Evolutionary conservation across 2,888 invertebrate species (phyloP).

Genomic region (Cheilosia variabilis): DNA sequence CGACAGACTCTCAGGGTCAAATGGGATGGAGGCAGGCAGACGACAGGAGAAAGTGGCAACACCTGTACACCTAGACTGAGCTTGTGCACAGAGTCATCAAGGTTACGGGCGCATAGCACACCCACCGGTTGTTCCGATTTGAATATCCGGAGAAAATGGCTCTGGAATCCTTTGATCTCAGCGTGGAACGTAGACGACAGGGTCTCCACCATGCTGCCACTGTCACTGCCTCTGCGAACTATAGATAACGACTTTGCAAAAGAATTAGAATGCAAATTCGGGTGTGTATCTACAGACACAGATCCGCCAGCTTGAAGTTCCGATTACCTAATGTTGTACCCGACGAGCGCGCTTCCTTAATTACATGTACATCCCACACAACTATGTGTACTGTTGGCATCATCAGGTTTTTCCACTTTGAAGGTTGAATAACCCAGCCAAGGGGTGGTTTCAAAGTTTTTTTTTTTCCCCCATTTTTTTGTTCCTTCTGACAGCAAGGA

Average conservation of each 20-base stretch:
- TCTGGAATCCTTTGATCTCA: conserved; percentile 70
- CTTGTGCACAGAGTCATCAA: conserved; percentile 71
- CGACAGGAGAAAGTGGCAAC: conserved; percentile 61
- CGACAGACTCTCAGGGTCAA: conserved; percentile 27
- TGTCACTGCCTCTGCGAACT: conserved; percentile 16
- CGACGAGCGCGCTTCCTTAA: conserved; percentile 26
- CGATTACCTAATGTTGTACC: conserved; percentile 51
- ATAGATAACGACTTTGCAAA: conserved; percentile 66
- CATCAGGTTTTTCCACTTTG: conserved; percentile 53
- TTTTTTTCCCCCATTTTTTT: conserved; percentile 2
- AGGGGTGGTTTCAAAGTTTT: conserved; percentile 11
- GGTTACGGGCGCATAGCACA: conserved; percentile 62
- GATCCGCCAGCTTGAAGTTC: conserved; percentile 17
- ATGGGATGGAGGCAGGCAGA: conserved; percentile 20
- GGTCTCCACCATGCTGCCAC: conserved; percentile 1
- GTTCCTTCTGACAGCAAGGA: neutral
- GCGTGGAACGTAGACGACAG: neutral
- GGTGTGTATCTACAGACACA: conserved; percentile 35
- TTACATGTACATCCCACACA: conserved; percentile 55
- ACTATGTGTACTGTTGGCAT: neutral
- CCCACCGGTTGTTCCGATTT: conserved; percentile 42
- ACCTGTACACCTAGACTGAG: conserved; percentile 55
- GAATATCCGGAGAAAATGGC: conserved; percentile 64
- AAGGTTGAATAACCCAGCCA: conserved; percentile 19
- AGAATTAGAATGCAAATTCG: conserved; percentile 72